Evolutionary conservation across 2,113 vertebrate species (phyloP).

Genomic region (Solenodon paradoxus): DNA sequence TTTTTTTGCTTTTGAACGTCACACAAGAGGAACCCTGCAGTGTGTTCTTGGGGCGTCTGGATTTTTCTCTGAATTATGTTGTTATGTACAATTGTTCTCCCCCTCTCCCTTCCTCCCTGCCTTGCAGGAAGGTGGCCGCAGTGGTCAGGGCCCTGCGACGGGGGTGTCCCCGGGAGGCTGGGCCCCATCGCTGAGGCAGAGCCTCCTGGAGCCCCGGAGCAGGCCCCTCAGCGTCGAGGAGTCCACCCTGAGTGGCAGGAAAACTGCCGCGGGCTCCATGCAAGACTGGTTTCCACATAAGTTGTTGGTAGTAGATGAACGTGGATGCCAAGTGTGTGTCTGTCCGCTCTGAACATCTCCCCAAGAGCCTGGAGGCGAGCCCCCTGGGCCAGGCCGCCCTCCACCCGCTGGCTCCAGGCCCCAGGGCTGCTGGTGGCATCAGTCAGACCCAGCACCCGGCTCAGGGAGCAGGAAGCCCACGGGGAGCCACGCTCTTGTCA

Average conservation of each 20-base stretch:
- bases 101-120: rapidly evolving
- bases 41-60: background rate
- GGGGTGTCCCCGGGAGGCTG: background rate
- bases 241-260: too few species aligned
- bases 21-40: rapidly evolving
- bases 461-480: background rate
- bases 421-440: rapidly evolving
- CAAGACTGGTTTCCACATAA: too few species aligned
- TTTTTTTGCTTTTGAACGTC: too few species aligned
- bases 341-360: rapidly evolving
- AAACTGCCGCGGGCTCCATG: too few species aligned
- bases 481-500: background rate
- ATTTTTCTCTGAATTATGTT: rapidly evolving
- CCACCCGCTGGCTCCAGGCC: background rate
- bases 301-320: background rate
- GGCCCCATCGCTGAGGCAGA: too few species aligned
- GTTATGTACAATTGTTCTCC: rapidly evolving
- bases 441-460: too few species aligned
- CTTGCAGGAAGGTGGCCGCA: background rate
- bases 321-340: rapidly evolving
- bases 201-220: too few species aligned
- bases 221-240: too few species aligned
- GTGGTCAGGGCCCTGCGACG: background rate
- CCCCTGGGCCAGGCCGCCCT: rapidly evolving
- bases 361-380: rapidly evolving